Evolutionary conservation across 2,888 invertebrate species (phyloP), one percentile per base, ranked within the genome.

Genomic region (Tetragonula carbonaria): DNA sequence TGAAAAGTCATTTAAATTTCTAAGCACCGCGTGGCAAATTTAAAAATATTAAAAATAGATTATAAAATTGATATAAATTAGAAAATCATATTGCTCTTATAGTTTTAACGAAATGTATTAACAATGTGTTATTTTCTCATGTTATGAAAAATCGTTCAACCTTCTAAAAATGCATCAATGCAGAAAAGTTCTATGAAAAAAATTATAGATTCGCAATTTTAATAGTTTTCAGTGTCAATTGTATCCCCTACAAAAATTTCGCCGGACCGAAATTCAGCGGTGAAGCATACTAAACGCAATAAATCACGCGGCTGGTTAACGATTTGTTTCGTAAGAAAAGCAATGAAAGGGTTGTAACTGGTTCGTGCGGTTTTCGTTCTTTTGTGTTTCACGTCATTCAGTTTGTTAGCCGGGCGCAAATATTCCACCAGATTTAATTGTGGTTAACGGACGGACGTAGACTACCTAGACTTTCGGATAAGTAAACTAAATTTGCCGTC

Each of bases 351-450:
- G 14, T 21, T 53, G 51, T 67, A 68, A 53, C 57, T 28, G 28
- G 45, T 74, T 72, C 62, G 16, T 16, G 38, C 21, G 38, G 57
- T 67, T 84, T 68, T 53, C 72, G 59, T 59, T 79, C 71, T 51
- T 45, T 62, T 80, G 80, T 87, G 86, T 89, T 90, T 90, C 86
- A 80, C 86, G 81, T 89, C 86, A 86, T 91, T 89, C 88, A 90
- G 91, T 92, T 91, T 88, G 88, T 91, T 90, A 89, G 90, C 81
- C 8, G 86, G 86, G 88, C 86, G 91, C 91, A 93, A 93, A 94
- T 92, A 93, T 93, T 92, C 91, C 88, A 82, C 45, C 78, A 87
- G 87, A 94, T 93, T 93, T 93, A 92, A 93, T 93, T 93, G 92
- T 90, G 93, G 92, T 91, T 88, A 91, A 88, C 89, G 88, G 82